phyloP scores from a whole-genome alignment of 2,113 vertebrate species.

The Gymnorhina tibicen region DNA sequence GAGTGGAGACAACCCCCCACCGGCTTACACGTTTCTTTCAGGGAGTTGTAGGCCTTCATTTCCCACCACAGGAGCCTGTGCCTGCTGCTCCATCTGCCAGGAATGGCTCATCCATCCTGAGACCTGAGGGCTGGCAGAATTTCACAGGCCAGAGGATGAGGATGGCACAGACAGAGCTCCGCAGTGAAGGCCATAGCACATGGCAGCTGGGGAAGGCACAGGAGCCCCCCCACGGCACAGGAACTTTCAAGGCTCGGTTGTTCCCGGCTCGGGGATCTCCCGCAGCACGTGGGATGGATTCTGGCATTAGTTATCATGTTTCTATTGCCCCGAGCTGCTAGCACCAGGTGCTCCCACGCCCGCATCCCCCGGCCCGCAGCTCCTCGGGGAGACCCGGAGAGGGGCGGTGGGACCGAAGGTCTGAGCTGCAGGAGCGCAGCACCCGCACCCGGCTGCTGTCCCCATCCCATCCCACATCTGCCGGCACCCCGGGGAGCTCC shows the following conservation, averaged over 20 bases:
- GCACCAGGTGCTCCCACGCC: not conserved
- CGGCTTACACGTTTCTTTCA: not conserved
- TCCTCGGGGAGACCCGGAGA: not conserved
- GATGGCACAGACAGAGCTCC: not conserved
- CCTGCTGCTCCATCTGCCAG: not conserved
- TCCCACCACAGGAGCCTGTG: not conserved
- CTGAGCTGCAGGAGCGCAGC: not conserved
- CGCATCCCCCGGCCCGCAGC: not conserved
- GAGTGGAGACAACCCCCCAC: not conserved
- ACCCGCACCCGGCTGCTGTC: not conserved
- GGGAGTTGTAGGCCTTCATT: accelerated
- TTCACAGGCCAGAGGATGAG: not conserved
- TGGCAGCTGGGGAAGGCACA: not conserved
- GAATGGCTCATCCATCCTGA: not conserved
- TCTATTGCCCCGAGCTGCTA: not conserved
- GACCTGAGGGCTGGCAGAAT: not conserved
- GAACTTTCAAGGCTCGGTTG: not conserved
- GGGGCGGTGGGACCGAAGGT: no score
- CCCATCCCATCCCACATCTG: not conserved
- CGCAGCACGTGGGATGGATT: not conserved
- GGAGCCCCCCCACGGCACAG: not conserved
- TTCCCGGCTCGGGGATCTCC: not conserved
- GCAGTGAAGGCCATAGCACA: not conserved
- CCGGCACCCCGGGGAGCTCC: not conserved
- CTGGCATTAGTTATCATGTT: not conserved